These are phyloP conservation scores for Melolontha melolontha DNA, from an alignment of 2,888 invertebrate species.

Conservation along the genomic window DNA sequence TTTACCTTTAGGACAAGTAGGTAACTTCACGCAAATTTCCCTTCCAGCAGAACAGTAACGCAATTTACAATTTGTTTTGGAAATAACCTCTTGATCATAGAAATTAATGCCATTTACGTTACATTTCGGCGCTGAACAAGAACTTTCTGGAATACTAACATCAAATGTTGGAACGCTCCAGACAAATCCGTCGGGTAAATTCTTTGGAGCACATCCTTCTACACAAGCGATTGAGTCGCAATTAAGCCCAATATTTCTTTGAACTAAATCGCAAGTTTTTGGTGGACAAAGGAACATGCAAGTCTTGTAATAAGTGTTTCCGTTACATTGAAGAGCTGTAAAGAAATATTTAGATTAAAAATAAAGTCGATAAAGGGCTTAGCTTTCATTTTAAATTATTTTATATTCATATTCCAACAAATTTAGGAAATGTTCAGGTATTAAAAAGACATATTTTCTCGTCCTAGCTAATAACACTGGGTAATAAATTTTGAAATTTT, in stretches of 20 bases:
- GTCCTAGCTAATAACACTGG: too few relatives aligned
- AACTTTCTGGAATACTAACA: not conserved
- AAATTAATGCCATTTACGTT: not conserved
- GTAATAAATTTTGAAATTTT: too few relatives aligned
- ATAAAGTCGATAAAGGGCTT: too few relatives aligned
- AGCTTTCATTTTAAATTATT: too few relatives aligned
- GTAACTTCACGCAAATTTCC: too few relatives aligned
- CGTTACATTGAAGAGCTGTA: conserved; percentile 12
- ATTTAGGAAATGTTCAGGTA: too few relatives aligned
- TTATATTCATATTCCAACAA: too few relatives aligned
- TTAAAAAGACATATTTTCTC: too few relatives aligned
- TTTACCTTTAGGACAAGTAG: too few relatives aligned
- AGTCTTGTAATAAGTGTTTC: conserved; percentile 4
- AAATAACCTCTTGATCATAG: conserved; percentile 13
- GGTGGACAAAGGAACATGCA: conserved; percentile 7
- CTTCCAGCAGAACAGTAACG: not conserved
- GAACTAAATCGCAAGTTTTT: conserved; percentile 18
- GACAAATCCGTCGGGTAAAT: not conserved
- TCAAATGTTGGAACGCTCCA: not conserved
- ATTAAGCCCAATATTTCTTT: not conserved
- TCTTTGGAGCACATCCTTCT: conserved; percentile 13
- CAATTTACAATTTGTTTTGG: not conserved
- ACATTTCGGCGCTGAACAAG: not conserved
- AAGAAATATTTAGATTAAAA: not conserved
- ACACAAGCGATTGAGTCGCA: conserved; percentile 9